Conservation (phyloP, 2,113 vertebrate genomes). For the Varanus komodoensis region DNA sequence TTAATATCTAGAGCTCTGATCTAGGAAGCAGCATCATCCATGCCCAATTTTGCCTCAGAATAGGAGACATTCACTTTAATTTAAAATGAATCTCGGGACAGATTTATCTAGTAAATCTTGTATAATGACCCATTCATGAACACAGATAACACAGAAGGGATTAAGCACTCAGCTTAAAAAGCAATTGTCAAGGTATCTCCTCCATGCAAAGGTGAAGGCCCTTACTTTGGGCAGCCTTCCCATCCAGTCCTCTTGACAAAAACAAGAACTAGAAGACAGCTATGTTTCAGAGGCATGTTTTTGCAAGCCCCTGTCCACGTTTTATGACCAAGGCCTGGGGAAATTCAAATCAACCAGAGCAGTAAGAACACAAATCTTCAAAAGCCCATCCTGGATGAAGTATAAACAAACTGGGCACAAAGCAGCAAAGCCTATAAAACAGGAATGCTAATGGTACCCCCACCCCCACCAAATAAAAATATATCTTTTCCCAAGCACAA, state of each 20-base stretch:
- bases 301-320: background rate
- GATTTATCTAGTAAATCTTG: background rate
- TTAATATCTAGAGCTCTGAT: background rate
- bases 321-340: background rate
- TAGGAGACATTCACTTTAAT: background rate
- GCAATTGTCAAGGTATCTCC: background rate
- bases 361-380: background rate
- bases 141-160: background rate
- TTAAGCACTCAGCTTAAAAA: background rate
- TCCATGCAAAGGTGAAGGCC: slow-evolving; percentile 47
- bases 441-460: background rate
- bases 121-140: background rate
- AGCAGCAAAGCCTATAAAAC: background rate
- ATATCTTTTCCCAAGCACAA: background rate
- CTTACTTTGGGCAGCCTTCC: background rate
- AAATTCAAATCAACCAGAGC: slow-evolving; percentile 14
- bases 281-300: background rate
- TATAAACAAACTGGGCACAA: slow-evolving; percentile 4
- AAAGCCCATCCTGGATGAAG: background rate
- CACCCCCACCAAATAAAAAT: background rate
- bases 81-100: background rate
- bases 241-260: slow-evolving; percentile 46
- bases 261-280: slow-evolving; percentile 52
- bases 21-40: background rate
- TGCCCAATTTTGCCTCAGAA: background rate